Conservation (phyloP, 2,888 invertebrate species). For the Keiferia lycopersicella region DNA sequence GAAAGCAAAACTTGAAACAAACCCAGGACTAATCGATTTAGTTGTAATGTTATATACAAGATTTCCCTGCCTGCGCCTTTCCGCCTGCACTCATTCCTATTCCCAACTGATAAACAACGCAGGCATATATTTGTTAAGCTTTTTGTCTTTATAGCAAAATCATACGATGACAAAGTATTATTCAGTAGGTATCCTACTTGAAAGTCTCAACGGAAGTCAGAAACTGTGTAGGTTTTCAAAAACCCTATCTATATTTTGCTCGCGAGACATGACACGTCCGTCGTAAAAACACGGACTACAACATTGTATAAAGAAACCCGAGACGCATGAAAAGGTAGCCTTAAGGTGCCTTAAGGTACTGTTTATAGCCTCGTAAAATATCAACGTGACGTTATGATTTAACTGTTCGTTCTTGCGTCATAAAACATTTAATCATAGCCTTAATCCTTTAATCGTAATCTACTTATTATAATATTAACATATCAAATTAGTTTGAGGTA, state of each 20-base stretch:
- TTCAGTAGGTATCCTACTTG: background rate
- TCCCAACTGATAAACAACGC: too few species aligned
- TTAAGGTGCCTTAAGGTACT: slow-evolving; percentile 13
- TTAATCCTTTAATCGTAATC: too few species aligned
- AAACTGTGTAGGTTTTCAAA: background rate
- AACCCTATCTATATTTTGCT: slow-evolving; percentile 15
- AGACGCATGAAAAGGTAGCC: slow-evolving; percentile 8
- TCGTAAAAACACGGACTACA: slow-evolving; percentile 15
- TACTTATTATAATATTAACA: background rate
- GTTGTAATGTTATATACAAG: too few species aligned
- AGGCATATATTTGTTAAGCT: too few species aligned
- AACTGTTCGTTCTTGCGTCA: background rate
- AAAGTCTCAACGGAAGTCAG: background rate
- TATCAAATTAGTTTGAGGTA: background rate
- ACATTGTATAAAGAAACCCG: slow-evolving; percentile 10
- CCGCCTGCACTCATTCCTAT: too few species aligned
- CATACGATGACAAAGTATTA: background rate
- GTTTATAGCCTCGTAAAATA: slow-evolving; percentile 16
- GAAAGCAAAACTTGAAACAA: too few species aligned
- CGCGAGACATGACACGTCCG: slow-evolving; percentile 10
- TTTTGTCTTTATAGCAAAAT: too few species aligned
- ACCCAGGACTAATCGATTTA: too few species aligned
- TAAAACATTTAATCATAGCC: background rate
- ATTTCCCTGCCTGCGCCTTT: too few species aligned
- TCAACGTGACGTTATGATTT: slow-evolving; percentile 14